Percentiles rank a stretch among this genome's conserved stretches.
Evolutionary conservation across 2,113 vertebrate genomes (phyloP).

Genomic region (Pandion haliaetus): DNA sequence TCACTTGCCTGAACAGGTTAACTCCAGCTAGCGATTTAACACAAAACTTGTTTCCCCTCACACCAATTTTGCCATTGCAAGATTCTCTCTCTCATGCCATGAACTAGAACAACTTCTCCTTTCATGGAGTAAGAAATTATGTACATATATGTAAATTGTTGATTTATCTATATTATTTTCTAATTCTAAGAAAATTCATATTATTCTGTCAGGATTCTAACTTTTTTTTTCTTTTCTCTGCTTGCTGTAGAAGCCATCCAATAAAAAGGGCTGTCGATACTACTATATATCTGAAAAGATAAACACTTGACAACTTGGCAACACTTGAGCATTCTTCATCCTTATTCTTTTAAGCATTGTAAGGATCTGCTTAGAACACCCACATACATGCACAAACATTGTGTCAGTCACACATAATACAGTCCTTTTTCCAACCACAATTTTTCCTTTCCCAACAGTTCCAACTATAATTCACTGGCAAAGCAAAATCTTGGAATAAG

Average conservation of each 20-base stretch:
- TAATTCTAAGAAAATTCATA: neutral
- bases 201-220: neutral
- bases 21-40: neutral
- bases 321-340: constrained; percentile 36
- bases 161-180: neutral
- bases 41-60: neutral
- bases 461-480: constrained; percentile 55
- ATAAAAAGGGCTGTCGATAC: neutral
- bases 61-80: neutral
- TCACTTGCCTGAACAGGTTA: neutral
- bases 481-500: constrained; percentile 52
- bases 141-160: neutral
- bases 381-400: constrained; percentile 46
- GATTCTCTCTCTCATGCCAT: neutral
- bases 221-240: neutral
- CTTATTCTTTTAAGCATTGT: neutral
- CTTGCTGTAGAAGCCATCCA: neutral
- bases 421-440: constrained; percentile 54
- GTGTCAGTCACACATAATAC: constrained; percentile 56
- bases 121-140: neutral
- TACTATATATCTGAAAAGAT: constrained; percentile 37
- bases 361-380: constrained; percentile 43
- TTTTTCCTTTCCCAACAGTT: constrained; percentile 41
- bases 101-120: neutral
- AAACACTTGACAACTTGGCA: constrained; percentile 61